phyloP scores from a whole-genome alignment of 1,140 invertebrate species.

The Stegodyphus mimosarum region DNA sequence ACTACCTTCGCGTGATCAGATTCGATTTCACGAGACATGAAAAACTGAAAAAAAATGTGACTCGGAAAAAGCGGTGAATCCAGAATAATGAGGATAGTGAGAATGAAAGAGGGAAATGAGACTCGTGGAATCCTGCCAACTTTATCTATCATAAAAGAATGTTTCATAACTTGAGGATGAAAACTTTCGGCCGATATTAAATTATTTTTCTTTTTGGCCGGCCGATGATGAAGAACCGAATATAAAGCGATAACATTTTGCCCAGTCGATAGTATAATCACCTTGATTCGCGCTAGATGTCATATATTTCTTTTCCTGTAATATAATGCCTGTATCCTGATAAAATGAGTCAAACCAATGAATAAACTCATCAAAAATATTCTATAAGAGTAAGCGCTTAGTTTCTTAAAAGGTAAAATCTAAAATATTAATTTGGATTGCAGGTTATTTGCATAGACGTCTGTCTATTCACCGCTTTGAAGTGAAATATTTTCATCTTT shows the following conservation, averaged over 20 bases:
- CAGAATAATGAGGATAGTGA: constrained; percentile 5
- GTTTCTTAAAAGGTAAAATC: no score
- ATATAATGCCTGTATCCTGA: no score
- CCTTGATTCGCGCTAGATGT: neutral
- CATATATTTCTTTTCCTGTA: no score
- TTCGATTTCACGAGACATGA: constrained; percentile 13
- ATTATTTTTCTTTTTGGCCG: neutral
- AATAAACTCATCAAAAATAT: no score
- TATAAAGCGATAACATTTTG: neutral
- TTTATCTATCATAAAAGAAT: constrained; percentile 11
- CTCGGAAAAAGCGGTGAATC: neutral
- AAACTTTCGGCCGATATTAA: neutral
- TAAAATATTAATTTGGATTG: no score
- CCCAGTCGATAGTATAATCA: constrained; percentile 3
- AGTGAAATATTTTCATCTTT: no score
- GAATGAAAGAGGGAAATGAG: constrained; percentile 5
- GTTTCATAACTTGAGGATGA: neutral
- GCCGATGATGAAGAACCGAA: neutral
- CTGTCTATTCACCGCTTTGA: no score
- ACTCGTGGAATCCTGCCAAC: constrained; percentile 6
- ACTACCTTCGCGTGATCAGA: constrained; percentile 15
- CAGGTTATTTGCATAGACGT: no score
- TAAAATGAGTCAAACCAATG: no score
- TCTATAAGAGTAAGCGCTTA: no score
- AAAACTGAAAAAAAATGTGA: neutral